Conservation (phyloP, 2,888 invertebrate genomes). For the Hirtodrosophila duncani region DNA sequence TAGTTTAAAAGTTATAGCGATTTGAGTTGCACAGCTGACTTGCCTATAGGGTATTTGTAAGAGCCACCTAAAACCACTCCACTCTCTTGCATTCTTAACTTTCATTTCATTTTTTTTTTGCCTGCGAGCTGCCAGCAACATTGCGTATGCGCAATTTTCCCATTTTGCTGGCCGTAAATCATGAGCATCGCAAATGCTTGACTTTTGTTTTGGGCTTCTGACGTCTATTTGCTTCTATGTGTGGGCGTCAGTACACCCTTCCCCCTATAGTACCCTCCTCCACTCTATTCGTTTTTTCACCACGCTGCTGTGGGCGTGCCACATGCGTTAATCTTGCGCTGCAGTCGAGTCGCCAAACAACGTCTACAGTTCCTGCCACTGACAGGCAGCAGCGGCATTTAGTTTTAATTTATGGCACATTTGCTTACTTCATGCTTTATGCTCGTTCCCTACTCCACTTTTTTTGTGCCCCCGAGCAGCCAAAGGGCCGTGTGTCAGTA, state of each 20-base stretch:
- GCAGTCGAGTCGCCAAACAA: constrained; percentile 49
- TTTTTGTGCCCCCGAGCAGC: constrained; percentile 17
- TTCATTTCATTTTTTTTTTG: constrained; percentile 16
- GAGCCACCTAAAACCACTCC: no score
- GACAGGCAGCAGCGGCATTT: constrained; percentile 66
- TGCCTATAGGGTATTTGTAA: no score
- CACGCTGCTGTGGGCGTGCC: constrained; percentile 27
- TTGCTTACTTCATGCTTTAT: constrained; percentile 45
- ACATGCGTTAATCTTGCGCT: constrained; percentile 57
- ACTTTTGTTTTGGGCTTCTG: constrained; percentile 57
- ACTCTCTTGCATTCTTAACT: neutral
- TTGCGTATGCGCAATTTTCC: constrained; percentile 69
- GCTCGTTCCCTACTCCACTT: neutral
- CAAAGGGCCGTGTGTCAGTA: constrained; percentile 39
- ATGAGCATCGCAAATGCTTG: constrained; percentile 66
- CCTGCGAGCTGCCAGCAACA: constrained; percentile 26
- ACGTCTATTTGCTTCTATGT: constrained; percentile 22
- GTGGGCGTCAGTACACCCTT: constrained; percentile 15
- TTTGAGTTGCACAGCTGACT: no score
- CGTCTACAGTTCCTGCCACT: constrained; percentile 55
- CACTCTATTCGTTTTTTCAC: no score
- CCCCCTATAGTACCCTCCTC: no score
- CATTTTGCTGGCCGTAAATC: constrained; percentile 62
- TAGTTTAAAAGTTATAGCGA: no score
- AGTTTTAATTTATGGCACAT: constrained; percentile 71